Evolutionary conservation across 1,140 invertebrate species (phyloP), one percentile per base, ranked within the genome.

Genomic region (Sarcophaga bullata): DNA sequence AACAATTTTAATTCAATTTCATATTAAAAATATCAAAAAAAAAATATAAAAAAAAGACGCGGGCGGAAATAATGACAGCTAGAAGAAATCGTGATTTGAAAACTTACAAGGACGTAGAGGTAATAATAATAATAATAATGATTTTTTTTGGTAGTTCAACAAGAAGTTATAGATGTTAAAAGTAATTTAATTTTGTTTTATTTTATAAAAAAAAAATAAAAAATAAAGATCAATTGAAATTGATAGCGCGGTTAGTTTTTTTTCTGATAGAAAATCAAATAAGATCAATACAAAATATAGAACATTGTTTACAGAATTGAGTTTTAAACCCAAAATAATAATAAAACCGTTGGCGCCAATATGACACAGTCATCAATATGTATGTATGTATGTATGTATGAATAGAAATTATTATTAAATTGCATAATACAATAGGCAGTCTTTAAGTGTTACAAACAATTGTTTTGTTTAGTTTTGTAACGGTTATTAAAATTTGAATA

Each of bases 71-170:
- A 72, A 72, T 25, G 37, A 72, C 11, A 72, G 17, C 62, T 72
- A 25, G 62, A 72, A 25, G 62, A 72, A 72, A 72, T 72, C 62
- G 62, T 72, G 62, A 72, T 72, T 72, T 72, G 25, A 72, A 17
- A 72, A 72, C 37, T 72, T 72, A 19, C 62, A 72, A 72, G 62
- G 62, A 72, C 62, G 62, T 72, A 25, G 25, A 37, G 25, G 25
- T 72, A 17, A 72, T 25, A 72, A 72, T 72, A 19, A 72, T 19
- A 37, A 37, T 37, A 37, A 17, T 25, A 25, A 25, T 25, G 2
- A 25, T 72, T 72, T 17, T 72, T 72, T 72, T 72, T 72, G 62
- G 62, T 72, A 72, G 62, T 72, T 72, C 19, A 72, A 72, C 62
- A 72, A 72, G 62, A 72, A 72, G 62, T 72, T 72, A 72, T 72